Evolutionary conservation across 2,888 invertebrate species (phyloP), one percentile per base, ranked within the genome.

Genomic region (Lissonota sp.): DNA sequence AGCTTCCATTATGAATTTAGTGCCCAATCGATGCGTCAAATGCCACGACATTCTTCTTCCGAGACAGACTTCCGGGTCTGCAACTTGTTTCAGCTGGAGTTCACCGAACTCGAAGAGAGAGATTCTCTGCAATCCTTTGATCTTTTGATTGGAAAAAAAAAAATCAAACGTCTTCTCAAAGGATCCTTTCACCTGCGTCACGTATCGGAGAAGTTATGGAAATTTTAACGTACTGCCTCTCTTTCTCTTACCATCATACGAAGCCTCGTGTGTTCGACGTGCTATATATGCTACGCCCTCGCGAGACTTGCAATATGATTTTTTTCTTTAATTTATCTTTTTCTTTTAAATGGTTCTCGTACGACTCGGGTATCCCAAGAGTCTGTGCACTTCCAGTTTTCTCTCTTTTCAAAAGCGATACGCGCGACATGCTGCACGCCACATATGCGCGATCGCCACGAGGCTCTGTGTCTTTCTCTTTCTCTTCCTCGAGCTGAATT

Each of bases 151-250:
- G 26, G 42, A 70, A n/a, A 39, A 26, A 40, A 40, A 66, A 66
- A n/a, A 64, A 53, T 6, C 12, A 66, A 58, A 39, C 58, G 57
- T 58, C 57, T 62, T 69, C 44, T 42, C 67, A 46, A 44, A 46
- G 46, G 63, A 40, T 70, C 76, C 76, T 76, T 76, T 76, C 76
- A 76, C 76, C 69, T 39, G 55, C 10, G 58, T 26, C 44, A 39
- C 44, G 75, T 70, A 69, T 76, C 57, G 70, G 42, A 69, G 76
- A 49, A 62, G 37, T 70, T 63, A 76, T 76, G 69, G 76, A 76
- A 76, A 63, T 76, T 55, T 46, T 57, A 63, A 70, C 57, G 76
- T 62, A 55, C 62, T 63, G 46, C 46, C 44, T 46, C 37, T 46
- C 63, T 62, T 14, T 42, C 44, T 44, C 14, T 62, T 16, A 44